These are phyloP conservation scores for Cosmia pyralina DNA, from an alignment of 2,888 invertebrate species.

Conservation along the genomic window DNA sequence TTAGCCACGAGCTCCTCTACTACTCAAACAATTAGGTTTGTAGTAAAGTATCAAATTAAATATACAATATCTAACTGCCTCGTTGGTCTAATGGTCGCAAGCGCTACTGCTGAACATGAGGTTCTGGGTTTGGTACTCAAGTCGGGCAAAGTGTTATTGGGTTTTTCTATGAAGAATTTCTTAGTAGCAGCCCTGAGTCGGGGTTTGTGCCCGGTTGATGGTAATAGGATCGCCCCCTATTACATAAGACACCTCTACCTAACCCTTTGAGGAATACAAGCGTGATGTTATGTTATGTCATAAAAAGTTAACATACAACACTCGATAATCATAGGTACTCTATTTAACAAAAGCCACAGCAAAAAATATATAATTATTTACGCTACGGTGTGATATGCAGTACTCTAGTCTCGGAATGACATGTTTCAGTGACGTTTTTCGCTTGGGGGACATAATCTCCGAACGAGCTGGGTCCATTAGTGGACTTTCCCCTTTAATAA, in stretches of 20 bases:
- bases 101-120: not conserved
- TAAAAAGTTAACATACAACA: not conserved
- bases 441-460: slow-evolving; percentile 67
- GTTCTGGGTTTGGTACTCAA: not conserved
- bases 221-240: not conserved
- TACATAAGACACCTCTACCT: not conserved
- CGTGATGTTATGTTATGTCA: not conserved
- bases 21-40: no score
- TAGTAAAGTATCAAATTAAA: no score
- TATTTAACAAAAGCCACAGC: not conserved
- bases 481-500: slow-evolving; percentile 64
- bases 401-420: slow-evolving; percentile 46
- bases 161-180: not conserved
- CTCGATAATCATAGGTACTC: no score
- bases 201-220: not conserved
- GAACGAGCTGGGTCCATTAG: slow-evolving; percentile 66
- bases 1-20: no score
- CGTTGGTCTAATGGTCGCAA: no score
- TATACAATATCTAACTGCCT: no score
- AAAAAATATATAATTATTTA: not conserved
- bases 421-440: slow-evolving; percentile 65
- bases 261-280: not conserved
- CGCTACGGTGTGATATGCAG: slow-evolving; percentile 36
- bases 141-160: not conserved
- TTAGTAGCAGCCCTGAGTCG: not conserved